Evolutionary conservation across 2,888 invertebrate genomes (phyloP).

Genomic region (Galerucella calmariensis): DNA sequence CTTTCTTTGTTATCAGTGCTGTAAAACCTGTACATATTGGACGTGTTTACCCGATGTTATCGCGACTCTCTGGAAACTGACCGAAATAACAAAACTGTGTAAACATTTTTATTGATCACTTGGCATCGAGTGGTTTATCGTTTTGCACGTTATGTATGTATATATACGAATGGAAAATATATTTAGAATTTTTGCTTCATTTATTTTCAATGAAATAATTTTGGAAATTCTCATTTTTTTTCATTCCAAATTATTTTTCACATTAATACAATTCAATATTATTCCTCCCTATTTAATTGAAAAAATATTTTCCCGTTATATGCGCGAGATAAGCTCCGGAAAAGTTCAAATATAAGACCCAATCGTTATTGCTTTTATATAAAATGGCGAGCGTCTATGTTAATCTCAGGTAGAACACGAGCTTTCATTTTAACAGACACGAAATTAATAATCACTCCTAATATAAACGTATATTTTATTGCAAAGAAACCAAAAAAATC

Average conservation of each 20-base stretch:
- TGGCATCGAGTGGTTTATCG: conserved; percentile 29
- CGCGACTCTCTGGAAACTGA: conserved; percentile 28
- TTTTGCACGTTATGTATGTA: background rate
- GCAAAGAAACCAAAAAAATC: conserved; percentile 31
- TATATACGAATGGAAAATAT: background rate
- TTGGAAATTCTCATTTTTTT: too few relatives aligned
- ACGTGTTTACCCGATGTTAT: conserved; percentile 39
- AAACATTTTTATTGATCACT: conserved; percentile 42
- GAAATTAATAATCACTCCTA: conserved; percentile 8
- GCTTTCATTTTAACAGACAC: conserved; percentile 14
- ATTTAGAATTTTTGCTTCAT: background rate
- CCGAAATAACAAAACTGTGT: conserved; percentile 37
- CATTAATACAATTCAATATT: too few relatives aligned
- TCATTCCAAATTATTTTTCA: too few relatives aligned
- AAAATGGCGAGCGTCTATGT: background rate
- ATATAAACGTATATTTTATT: conserved; percentile 19
- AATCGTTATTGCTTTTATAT: conserved; percentile 5
- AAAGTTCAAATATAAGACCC: background rate
- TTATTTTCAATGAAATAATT: too few relatives aligned
- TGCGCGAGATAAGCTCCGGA: background rate
- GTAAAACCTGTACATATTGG: conserved; percentile 27
- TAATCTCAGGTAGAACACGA: background rate
- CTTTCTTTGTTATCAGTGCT: conserved; percentile 29
- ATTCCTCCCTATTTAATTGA: too few relatives aligned
- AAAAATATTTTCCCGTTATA: background rate